Evolutionary conservation across 2,113 vertebrate species (phyloP), one percentile per base, ranked within the genome.

Genomic region (Phylloscopus trochilus): DNA sequence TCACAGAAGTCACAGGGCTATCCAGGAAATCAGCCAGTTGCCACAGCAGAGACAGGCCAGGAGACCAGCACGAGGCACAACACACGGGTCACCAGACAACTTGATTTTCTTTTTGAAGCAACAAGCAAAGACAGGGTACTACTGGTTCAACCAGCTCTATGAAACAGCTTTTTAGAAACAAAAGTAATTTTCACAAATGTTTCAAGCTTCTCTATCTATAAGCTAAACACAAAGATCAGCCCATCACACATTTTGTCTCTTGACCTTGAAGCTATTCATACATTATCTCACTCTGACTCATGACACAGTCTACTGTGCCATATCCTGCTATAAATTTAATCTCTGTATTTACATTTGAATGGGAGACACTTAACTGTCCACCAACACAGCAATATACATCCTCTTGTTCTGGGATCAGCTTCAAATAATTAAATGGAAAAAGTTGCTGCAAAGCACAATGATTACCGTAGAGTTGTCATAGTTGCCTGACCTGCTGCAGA

Each of bases 321-420:
- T 74, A 90, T 70, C 83, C 68, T 86, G 83, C 76, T 81, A 77
- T 83, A 93, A 94, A 93, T 93, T 84, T 78, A 63, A 91, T 90
- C 69, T 92, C 58, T 0, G 0, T 69, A 58, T 92, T 92, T 95
- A 83, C 33, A 31, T 95, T 63, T 70, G 60, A 95, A 80, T 62
- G 15, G 68, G 39, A 93, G 86, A 87, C 37, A 60, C 73, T 87
- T n/a, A 86, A 77, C 62, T 93, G 83, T 83, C 91, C 83, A 75
- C 76, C 76, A 75, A 70, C 6, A 10, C 76, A 72, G 87, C 4
- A 10, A 76, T 83, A 19, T 41, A 89, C 33, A n/a, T 43, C 31
- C 28, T 80, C 59, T 62, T 66, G 51, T 37, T 93, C 87, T 63
- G 73, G 68, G 27, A 77, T 47, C 4, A 1, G 22, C 68, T 90